phyloP scores from a whole-genome alignment of 2,888 invertebrate species.

The Harmothoe impar region DNA sequence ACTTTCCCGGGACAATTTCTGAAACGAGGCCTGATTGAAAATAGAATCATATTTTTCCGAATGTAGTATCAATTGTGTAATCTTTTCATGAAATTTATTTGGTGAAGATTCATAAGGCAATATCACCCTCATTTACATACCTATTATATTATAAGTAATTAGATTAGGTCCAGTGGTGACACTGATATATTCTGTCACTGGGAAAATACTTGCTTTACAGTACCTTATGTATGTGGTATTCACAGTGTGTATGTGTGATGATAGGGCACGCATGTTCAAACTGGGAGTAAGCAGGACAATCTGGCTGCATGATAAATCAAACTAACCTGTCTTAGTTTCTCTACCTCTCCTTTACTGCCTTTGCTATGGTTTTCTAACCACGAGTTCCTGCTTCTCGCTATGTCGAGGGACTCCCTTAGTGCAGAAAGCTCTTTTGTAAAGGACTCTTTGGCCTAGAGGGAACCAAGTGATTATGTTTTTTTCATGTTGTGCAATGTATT shows the following conservation, averaged over 20 bases:
- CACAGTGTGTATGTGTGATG: neutral
- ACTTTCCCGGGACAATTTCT: too few relatives aligned
- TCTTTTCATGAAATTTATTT: too few relatives aligned
- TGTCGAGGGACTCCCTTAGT: slow-evolving; percentile 66
- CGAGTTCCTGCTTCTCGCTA: slow-evolving; percentile 65
- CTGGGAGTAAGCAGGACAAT: slow-evolving; percentile 2
- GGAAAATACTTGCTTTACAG: slow-evolving; percentile 28
- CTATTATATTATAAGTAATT: too few relatives aligned
- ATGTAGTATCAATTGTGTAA: too few relatives aligned
- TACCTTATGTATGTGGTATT: neutral
- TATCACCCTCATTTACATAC: too few relatives aligned
- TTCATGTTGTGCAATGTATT: neutral
- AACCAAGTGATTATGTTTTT: slow-evolving; percentile 22
- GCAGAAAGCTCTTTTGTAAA: slow-evolving; percentile 67
- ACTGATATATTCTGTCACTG: neutral
- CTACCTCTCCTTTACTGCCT: slow-evolving; percentile 71
- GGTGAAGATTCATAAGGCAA: too few relatives aligned
- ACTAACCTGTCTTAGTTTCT: slow-evolving; percentile 73
- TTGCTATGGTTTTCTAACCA: slow-evolving; percentile 66
- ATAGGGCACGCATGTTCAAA: neutral
- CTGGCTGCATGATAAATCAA: neutral
- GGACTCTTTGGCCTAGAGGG: slow-evolving; percentile 65
- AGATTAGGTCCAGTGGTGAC: neutral
- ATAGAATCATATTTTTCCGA: too few relatives aligned
- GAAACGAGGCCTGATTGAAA: too few relatives aligned